phyloP scores from a whole-genome alignment of 2,888 invertebrate species.

The Masnerella sp. region DNA sequence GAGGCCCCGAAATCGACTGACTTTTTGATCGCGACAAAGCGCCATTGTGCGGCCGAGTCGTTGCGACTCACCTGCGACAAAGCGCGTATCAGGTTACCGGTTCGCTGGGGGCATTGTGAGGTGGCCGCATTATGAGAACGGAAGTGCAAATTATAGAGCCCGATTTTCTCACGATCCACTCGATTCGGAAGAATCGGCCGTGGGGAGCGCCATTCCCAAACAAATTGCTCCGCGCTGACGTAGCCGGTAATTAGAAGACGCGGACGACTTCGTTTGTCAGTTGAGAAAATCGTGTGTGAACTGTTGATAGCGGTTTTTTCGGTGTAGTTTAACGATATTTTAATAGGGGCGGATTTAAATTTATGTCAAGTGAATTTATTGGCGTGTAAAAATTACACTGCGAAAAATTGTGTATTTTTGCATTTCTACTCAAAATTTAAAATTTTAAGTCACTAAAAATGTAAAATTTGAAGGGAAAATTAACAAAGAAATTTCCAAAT shows the following conservation, averaged over 20 bases:
- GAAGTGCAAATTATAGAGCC: conserved; percentile 76
- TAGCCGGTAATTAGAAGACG: conserved; percentile 44
- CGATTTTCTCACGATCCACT: conserved; percentile 60
- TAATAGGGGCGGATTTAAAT: too few species aligned
- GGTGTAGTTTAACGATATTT: too few species aligned
- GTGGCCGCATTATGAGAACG: conserved; percentile 71
- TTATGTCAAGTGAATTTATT: too few species aligned
- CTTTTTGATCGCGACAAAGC: conserved; percentile 60
- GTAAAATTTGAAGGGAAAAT: too few species aligned
- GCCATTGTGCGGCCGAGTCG: conserved; percentile 60
- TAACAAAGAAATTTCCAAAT: too few species aligned
- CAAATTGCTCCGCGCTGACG: conserved; percentile 10
- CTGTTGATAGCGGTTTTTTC: too few species aligned
- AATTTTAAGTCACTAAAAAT: too few species aligned
- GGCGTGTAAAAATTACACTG: too few species aligned
- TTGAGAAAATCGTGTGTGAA: conserved; percentile 35
- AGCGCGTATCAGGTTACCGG: conserved; percentile 71
- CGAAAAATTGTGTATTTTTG: too few species aligned
- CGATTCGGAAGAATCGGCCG: conserved; percentile 27
- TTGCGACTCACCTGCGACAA: conserved; percentile 73
- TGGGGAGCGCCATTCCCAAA: conserved; percentile 9
- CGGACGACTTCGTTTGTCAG: conserved; percentile 16
- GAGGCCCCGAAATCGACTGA: conserved; percentile 68
- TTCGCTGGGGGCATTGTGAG: conserved; percentile 68
- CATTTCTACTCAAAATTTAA: too few species aligned